phyloP scores from a whole-genome alignment of 1,140 invertebrate genomes.

The Thrips palmi region DNA sequence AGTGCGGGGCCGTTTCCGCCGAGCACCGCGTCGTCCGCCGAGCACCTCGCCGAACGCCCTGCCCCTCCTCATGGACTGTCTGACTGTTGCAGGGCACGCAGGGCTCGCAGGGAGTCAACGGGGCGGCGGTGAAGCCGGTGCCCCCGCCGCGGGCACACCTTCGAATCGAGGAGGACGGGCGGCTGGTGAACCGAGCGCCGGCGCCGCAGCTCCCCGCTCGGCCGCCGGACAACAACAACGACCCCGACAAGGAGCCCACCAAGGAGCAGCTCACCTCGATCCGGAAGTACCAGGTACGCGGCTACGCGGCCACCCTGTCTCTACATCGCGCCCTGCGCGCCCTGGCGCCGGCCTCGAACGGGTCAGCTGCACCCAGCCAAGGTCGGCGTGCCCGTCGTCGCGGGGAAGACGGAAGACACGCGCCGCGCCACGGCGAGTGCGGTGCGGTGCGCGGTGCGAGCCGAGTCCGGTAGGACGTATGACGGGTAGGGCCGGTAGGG shows the following conservation, averaged over 20 bases:
- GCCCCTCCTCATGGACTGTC: background rate
- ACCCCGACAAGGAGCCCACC: conserved; percentile 37
- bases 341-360: too few species aligned
- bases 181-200: conserved; percentile 39
- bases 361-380: background rate
- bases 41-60: background rate
- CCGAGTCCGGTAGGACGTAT: too few species aligned
- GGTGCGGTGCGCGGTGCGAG: too few species aligned
- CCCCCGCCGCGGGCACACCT: conserved; percentile 56
- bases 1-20: conserved; percentile 10
- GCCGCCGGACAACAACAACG: conserved; percentile 25
- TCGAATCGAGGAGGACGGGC: conserved; percentile 36
- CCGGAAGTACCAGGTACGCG: conserved; percentile 70
- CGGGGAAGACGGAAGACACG: background rate
- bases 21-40: conserved; percentile 1
- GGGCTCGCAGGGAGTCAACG: conserved; percentile 14
- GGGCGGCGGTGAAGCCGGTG: conserved; percentile 32
- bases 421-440: too few species aligned
- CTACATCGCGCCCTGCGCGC: conserved; percentile 2
- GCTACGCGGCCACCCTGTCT: conserved; percentile 7
- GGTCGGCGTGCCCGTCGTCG: background rate
- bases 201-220: conserved; percentile 43
- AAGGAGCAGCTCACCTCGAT: conserved; percentile 76
- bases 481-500: too few species aligned
- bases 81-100: conserved; percentile 10